phyloP scores from a whole-genome alignment of 2,888 invertebrate species.

The Melanargia galathea region DNA sequence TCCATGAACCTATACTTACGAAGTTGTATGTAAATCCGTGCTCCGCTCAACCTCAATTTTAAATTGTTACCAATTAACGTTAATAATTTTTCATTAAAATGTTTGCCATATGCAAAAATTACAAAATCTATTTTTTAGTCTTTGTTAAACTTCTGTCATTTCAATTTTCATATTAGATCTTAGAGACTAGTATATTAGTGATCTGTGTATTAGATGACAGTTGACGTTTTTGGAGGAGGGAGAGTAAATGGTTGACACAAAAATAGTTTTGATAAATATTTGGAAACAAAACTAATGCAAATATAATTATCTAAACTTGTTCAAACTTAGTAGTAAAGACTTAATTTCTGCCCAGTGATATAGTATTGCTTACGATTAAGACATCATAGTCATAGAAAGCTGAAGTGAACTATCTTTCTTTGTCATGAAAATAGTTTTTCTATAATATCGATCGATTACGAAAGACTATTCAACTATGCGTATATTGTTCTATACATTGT shows the following conservation, averaged over 20 bases:
- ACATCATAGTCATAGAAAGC: constrained; percentile 26
- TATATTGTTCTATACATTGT: constrained; percentile 50
- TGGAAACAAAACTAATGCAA: constrained; percentile 54
- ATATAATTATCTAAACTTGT: constrained; percentile 52
- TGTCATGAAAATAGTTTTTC: constrained; percentile 74
- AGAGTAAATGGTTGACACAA: constrained; percentile 68
- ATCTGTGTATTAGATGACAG: no score
- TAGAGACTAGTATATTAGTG: no score
- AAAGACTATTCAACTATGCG: constrained; percentile 62
- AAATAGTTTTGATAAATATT: constrained; percentile 67
- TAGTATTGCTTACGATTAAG: constrained; percentile 23
- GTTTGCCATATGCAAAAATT: no score
- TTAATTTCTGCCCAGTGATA: constrained; percentile 47
- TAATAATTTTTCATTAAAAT: no score
- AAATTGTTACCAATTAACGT: no score
- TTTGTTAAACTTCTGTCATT: no score
- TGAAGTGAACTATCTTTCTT: constrained; percentile 58
- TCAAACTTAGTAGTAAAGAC: constrained; percentile 45
- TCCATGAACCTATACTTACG: no score
- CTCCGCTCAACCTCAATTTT: no score
- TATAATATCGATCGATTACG: constrained; percentile 79
- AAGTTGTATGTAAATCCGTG: no score
- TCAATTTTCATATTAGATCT: background rate
- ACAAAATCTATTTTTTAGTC: no score
- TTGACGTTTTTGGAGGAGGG: constrained; percentile 58